Percentiles rank a stretch among this genome's conserved stretches.
Evolutionary conservation across 2,113 vertebrate species (phyloP).

Genomic region (Sphaerodactylus townsendi): DNA sequence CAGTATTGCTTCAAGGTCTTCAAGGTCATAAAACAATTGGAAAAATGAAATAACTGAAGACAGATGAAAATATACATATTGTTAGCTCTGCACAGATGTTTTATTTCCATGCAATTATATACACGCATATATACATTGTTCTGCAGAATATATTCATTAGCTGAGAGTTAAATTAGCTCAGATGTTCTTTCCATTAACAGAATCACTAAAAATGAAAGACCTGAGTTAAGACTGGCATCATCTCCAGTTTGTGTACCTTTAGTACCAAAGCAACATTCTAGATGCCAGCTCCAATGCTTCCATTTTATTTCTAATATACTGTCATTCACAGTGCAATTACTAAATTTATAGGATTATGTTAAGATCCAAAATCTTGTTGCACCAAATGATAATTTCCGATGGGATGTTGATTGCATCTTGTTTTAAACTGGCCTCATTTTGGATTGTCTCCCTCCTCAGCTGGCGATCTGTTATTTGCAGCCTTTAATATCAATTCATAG

Average conservation of each 20-base stretch:
- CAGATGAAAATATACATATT: conserved; percentile 46
- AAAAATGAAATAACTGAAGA: conserved; percentile 56
- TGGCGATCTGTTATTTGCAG: no score
- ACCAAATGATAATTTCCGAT: no score
- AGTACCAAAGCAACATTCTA: conserved; percentile 39
- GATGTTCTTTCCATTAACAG: conserved; percentile 39
- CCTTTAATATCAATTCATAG: no score
- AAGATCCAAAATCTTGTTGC: neutral
- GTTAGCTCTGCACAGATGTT: conserved; percentile 63
- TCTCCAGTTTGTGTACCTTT: conserved; percentile 9
- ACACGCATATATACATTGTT: conserved; percentile 12
- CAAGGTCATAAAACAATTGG: conserved; percentile 45
- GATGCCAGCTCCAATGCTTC: conserved; percentile 16
- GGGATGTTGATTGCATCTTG: no score
- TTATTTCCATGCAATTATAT: conserved; percentile 61
- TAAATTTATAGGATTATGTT: neutral
- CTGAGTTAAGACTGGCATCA: conserved; percentile 33
- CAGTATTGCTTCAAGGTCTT: conserved; percentile 41
- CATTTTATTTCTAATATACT: conserved; percentile 7
- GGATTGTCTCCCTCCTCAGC: no score
- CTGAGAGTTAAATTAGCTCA: conserved; percentile 40
- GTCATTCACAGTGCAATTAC: neutral
- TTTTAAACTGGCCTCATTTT: no score
- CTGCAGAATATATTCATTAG: conserved; percentile 56
- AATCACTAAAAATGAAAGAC: conserved; percentile 31